These are phyloP conservation scores for Callipepla californica DNA, from an alignment of 2,113 vertebrate species.

Conservation along the genomic window DNA sequence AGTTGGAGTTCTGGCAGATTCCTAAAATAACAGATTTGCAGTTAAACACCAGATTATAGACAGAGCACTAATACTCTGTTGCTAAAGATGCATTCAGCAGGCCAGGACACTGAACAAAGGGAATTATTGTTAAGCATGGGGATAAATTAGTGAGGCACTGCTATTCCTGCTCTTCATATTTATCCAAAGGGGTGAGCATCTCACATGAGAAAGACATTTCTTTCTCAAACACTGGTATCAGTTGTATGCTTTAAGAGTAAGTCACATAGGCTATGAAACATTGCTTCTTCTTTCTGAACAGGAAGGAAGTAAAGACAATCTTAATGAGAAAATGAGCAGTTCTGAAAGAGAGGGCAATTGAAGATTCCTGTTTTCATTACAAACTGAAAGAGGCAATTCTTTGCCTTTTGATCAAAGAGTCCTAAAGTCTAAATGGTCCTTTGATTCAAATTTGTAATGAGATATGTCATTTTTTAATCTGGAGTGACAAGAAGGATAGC, in stretches of 20 bases:
- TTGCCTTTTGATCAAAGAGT: neutral
- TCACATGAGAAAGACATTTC: neutral
- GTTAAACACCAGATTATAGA: neutral
- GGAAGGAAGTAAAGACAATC: neutral
- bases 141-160: neutral
- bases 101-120: neutral
- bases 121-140: neutral
- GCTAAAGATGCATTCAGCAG: neutral
- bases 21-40: neutral
- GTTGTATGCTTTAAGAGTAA: neutral
- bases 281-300: neutral
- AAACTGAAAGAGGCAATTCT: neutral
- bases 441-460: neutral
- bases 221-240: neutral
- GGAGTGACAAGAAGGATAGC: neutral
- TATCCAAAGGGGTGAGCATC: neutral
- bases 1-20: neutral
- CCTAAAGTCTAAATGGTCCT: neutral
- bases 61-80: neutral
- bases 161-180: accelerated
- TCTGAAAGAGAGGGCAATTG: neutral
- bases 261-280: neutral
- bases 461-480: neutral
- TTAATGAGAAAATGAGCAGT: neutral
- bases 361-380: neutral